A percentile compares a stretch with the other conserved stretches of the same genome.
These are phyloP conservation scores for Cryptoblepharus egeriae DNA, from an alignment of 2,797 vertebrate species.

Conservation along the genomic window DNA sequence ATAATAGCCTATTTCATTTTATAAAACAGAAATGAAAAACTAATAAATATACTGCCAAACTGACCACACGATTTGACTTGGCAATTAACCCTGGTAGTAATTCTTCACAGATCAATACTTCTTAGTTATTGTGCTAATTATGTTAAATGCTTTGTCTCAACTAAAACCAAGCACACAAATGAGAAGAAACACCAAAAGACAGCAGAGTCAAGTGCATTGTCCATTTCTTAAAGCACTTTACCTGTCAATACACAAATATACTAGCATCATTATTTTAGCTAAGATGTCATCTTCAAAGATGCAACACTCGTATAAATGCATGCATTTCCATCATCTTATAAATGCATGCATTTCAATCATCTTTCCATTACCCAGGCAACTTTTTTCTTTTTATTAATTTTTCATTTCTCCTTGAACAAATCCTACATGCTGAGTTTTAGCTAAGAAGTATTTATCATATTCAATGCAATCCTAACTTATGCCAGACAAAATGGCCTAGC, in stretches of 20 bases:
- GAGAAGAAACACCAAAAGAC: not conserved
- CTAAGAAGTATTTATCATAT: not conserved
- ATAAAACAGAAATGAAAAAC: constrained; percentile 26
- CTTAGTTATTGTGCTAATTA: constrained; percentile 22
- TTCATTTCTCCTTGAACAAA: not conserved
- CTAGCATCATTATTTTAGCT: constrained; percentile 35
- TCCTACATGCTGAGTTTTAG: not conserved
- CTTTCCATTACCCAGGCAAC: not conserved
- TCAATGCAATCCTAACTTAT: too few relatives aligned
- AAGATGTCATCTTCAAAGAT: constrained; percentile 50
- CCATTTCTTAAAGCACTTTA: constrained; percentile 35
- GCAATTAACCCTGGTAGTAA: constrained; percentile 43
- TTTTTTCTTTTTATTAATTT: not conserved
- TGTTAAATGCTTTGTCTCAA: constrained; percentile 40
- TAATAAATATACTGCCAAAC: constrained; percentile 40
- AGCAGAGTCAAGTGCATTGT: constrained; percentile 13
- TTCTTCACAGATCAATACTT: constrained; percentile 28
- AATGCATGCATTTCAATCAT: constrained; percentile 29
- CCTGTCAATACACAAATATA: constrained; percentile 41
- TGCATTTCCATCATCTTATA: too few relatives aligned
- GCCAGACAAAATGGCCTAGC: too few relatives aligned
- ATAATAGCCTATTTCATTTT: not conserved
- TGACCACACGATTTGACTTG: constrained; percentile 24
- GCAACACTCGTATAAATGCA: constrained; percentile 45
- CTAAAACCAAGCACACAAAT: constrained; percentile 30